Conservation (phyloP, 2,797 vertebrate genomes). For the Falco berigora region DNA sequence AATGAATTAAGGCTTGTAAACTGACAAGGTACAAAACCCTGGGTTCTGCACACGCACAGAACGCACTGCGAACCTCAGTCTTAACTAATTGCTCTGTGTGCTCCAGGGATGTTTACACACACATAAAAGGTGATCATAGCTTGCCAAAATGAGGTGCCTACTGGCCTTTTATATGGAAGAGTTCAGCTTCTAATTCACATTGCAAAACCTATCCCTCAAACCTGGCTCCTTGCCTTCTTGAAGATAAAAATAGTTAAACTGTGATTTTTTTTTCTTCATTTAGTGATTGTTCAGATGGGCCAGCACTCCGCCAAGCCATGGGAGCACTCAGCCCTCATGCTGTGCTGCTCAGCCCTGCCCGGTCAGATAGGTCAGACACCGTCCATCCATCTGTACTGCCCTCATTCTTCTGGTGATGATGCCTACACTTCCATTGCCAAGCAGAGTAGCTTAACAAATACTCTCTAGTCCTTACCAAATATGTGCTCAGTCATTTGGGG, state of each 20-base stretch:
- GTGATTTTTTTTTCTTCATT: neutral
- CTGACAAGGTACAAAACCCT: neutral
- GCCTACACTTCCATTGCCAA: neutral
- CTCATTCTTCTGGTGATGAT: neutral
- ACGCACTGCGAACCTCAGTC: neutral
- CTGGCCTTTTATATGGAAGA: neutral
- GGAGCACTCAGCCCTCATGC: neutral
- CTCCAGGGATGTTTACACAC: neutral
- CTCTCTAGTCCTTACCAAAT: neutral
- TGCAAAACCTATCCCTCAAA: neutral
- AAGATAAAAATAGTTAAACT: neutral
- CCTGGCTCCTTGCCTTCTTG: neutral
- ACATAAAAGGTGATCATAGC: neutral
- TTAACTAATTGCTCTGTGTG: neutral
- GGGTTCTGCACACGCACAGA: neutral
- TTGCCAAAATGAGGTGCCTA: neutral
- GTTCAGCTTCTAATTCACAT: neutral
- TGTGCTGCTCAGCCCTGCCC: neutral
- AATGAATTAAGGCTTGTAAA: conserved; percentile 1
- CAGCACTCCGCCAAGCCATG: neutral
- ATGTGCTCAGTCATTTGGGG: neutral
- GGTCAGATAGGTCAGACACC: neutral
- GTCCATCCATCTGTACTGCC: neutral
- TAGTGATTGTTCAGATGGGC: neutral
- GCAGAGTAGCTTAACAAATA: neutral